A percentile compares a stretch with the other conserved stretches of the same genome.
Conservation (phyloP, 2,888 invertebrate genomes). For the Oscheius onirici region DNA sequence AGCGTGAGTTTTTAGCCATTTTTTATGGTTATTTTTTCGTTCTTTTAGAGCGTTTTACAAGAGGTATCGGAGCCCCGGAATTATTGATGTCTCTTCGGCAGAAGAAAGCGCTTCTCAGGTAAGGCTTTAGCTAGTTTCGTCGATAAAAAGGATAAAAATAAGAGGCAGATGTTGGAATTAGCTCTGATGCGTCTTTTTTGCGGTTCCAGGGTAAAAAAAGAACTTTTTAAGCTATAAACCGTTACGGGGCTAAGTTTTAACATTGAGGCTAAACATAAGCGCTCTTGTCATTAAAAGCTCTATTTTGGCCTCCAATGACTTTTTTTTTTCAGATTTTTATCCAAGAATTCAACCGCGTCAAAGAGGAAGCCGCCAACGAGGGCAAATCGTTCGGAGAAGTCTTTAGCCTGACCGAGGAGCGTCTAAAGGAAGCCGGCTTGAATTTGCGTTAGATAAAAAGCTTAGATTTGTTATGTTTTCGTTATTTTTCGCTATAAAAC, state of each 20-base stretch:
- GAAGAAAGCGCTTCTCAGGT: conserved; percentile 65
- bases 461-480: not conserved
- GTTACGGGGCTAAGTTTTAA: too few species aligned
- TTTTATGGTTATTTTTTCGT: not conserved
- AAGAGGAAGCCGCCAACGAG: conserved; percentile 31
- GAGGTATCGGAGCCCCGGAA: conserved; percentile 70
- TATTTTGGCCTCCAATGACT: not conserved
- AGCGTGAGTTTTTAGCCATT: too few species aligned
- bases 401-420: conserved; percentile 44
- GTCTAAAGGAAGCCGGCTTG: conserved; percentile 48
- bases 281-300: too few species aligned
- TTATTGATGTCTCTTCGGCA: conserved; percentile 68
- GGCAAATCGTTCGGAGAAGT: conserved; percentile 32
- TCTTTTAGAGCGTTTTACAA: conserved; percentile 73
- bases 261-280: too few species aligned
- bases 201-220: too few species aligned
- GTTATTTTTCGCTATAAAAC: conserved; percentile 32
- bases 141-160: not conserved
- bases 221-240: too few species aligned
- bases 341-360: conserved; percentile 65
- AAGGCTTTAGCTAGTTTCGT: not conserved
- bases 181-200: too few species aligned
- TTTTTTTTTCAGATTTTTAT: conserved; percentile 59
- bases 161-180: too few species aligned
- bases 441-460: conserved; percentile 32